Evolutionary conservation across 2,113 vertebrate genomes (phyloP).

Genomic region (Reinhardtius hippoglossoides): DNA sequence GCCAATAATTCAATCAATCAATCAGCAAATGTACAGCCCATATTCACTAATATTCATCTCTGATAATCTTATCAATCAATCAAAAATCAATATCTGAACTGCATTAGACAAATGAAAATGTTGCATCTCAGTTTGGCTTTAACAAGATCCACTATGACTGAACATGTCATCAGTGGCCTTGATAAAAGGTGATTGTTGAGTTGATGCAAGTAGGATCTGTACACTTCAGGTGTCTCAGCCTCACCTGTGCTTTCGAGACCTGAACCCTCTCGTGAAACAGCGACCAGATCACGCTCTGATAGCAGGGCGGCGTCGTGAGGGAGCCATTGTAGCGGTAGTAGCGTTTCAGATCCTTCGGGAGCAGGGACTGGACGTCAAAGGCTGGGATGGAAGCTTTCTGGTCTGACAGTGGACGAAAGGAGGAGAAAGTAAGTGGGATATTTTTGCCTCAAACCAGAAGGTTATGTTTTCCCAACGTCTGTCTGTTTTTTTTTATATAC

Average conservation of each 20-base stretch:
- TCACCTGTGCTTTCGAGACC: conserved; percentile 88
- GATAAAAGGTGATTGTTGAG: background rate
- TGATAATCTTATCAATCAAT: no score
- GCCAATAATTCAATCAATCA: no score
- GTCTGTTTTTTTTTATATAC: no score
- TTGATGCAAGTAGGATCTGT: background rate
- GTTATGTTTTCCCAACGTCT: no score
- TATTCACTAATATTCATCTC: no score
- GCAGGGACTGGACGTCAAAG: conserved; percentile 85
- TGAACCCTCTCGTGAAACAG: conserved; percentile 84
- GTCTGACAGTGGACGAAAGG: conserved; percentile 75
- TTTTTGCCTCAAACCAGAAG: no score
- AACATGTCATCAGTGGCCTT: background rate
- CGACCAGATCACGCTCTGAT: conserved; percentile 90
- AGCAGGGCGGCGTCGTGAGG: conserved; percentile 92
- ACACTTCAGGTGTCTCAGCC: background rate
- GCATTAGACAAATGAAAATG: no score
- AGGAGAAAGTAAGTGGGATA: background rate
- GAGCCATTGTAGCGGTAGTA: conserved; percentile 94
- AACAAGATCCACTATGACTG: background rate
- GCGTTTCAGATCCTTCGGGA: conserved; percentile 82
- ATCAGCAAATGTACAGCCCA: no score
- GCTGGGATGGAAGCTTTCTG: conserved; percentile 83
- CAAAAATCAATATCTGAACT: no score
- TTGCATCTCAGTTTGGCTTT: no score